Evolutionary conservation across 1,140 invertebrate genomes (phyloP).

Genomic region (Procambarus clarkii): DNA sequence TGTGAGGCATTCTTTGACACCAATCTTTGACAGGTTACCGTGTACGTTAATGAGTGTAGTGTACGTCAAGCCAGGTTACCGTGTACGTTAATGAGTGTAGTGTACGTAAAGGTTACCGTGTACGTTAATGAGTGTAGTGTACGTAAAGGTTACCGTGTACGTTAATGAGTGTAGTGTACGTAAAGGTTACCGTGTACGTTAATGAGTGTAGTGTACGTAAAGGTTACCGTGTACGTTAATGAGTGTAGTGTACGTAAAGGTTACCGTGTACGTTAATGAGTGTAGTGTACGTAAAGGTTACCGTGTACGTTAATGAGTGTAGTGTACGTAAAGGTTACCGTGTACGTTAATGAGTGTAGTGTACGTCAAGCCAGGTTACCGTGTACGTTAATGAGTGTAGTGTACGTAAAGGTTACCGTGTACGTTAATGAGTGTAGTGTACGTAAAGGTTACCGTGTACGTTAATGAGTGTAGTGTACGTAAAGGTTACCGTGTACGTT

Average conservation of each 20-base stretch:
- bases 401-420: background rate
- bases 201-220: background rate
- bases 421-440: background rate
- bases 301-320: background rate
- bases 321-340: background rate
- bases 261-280: background rate
- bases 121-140: background rate
- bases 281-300: background rate
- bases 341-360: background rate
- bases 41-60: background rate
- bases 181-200: background rate
- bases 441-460: background rate
- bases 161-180: background rate
- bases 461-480: background rate
- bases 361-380: background rate
- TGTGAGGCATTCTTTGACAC: too few relatives aligned
- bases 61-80: background rate
- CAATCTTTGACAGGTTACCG: background rate
- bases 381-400: background rate
- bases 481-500: background rate
- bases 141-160: background rate
- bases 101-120: background rate
- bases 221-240: slow-evolving; percentile 6
- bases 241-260: background rate
- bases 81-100: background rate